Evolutionary conservation across 2,113 vertebrate species (phyloP).

Genomic region (Gallinago paraguaiae): DNA sequence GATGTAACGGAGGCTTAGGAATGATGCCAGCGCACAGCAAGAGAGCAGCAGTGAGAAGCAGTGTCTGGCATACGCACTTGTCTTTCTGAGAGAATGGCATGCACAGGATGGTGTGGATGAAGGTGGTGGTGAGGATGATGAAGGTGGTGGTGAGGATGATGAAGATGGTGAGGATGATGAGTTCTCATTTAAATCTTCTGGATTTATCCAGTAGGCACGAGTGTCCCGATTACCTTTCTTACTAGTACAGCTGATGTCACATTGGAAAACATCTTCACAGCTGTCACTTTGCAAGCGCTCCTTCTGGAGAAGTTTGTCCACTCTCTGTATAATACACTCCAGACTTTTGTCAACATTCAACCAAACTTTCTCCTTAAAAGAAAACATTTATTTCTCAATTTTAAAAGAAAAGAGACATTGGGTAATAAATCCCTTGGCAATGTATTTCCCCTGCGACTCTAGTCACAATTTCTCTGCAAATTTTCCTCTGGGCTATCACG

Average conservation of each 20-base stretch:
- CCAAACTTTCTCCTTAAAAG: conserved; percentile 94
- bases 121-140: conserved; percentile 71
- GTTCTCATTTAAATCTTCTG: conserved; percentile 71
- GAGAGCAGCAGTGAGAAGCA: background rate
- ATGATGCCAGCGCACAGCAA: conserved; percentile 19
- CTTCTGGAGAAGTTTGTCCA: conserved; percentile 95
- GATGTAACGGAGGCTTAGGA: background rate
- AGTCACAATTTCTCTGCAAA: background rate
- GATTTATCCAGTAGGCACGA: conserved; percentile 95
- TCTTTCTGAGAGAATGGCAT: conserved; percentile 78
- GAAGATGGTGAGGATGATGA: conserved; percentile 71
- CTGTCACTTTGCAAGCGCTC: conserved; percentile 83
- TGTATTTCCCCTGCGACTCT: background rate
- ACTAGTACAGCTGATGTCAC: conserved; percentile 75
- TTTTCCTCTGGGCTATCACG: background rate
- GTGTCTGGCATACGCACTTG: conserved; percentile 82
- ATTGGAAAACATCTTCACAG: conserved; percentile 84
- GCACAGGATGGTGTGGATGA: conserved; percentile 76
- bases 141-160: conserved; percentile 70
- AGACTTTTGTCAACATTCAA: conserved; percentile 97
- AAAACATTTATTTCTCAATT: conserved; percentile 23
- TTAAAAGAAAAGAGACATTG: background rate
- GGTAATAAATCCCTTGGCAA: background rate
- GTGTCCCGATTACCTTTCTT: conserved; percentile 91
- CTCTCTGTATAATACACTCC: conserved; percentile 96